Percentiles rank a stretch among this genome's conserved stretches.
phyloP scores from a whole-genome alignment of 2,888 invertebrate species.

The Agrilus cyanescens region DNA sequence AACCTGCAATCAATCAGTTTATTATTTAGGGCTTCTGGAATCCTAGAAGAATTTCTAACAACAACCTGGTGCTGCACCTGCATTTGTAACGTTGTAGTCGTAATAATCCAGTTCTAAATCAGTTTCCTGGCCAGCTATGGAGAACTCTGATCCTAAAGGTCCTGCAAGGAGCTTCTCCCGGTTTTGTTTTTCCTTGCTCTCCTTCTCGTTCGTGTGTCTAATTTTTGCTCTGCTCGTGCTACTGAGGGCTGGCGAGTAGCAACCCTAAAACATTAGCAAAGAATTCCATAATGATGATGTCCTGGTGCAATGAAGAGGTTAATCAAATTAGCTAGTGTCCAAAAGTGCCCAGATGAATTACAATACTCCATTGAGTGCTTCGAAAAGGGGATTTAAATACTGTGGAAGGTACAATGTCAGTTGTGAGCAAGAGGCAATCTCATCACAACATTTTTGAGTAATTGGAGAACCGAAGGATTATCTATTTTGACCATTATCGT shows the following conservation, averaged over 20 bases:
- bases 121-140: conserved; percentile 56
- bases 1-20: conserved; percentile 24
- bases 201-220: conserved; percentile 54
- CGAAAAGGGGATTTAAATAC: background rate
- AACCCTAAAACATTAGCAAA: conserved; percentile 41
- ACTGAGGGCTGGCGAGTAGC: conserved; percentile 59
- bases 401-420: background rate
- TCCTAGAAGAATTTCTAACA: no score
- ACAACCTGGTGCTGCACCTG: conserved; percentile 64
- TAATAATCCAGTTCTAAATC: conserved; percentile 81
- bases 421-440: background rate
- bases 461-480: no score
- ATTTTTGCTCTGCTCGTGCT: conserved; percentile 54
- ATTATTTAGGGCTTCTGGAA: no score
- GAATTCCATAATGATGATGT: conserved; percentile 1
- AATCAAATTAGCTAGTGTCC: conserved; percentile 12
- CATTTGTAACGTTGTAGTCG: conserved; percentile 78
- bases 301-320: background rate
- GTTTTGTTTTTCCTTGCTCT: conserved; percentile 68
- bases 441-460: no score
- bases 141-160: conserved; percentile 57
- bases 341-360: conserved; percentile 27
- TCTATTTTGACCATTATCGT: no score
- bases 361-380: background rate
- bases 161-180: conserved; percentile 54